These are phyloP conservation scores for Caradrina kadenii DNA, from an alignment of 2,888 invertebrate species.

Conservation along the genomic window DNA sequence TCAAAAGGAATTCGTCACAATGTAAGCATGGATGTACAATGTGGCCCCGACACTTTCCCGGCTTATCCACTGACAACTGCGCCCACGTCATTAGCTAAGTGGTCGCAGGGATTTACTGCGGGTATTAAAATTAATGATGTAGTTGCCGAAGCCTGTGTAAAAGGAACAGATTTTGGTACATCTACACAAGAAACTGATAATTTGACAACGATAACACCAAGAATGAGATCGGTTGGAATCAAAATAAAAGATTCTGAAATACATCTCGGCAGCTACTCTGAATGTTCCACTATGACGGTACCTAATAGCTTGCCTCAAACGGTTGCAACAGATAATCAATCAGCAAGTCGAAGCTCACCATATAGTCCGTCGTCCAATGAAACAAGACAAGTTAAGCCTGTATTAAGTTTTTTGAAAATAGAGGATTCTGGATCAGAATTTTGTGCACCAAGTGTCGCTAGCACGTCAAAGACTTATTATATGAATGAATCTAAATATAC, in stretches of 20 bases:
- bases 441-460: slow-evolving; percentile 47
- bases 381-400: slow-evolving; percentile 66
- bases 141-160: slow-evolving; percentile 54
- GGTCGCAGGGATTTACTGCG: slow-evolving; percentile 69
- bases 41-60: slow-evolving; percentile 79
- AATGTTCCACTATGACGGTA: slow-evolving; percentile 64
- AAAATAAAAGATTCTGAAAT: slow-evolving; percentile 75
- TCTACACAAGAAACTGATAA: slow-evolving; percentile 61
- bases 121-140: slow-evolving; percentile 76
- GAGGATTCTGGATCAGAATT: slow-evolving; percentile 70
- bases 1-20: slow-evolving; percentile 85
- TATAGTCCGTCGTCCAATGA: slow-evolving; percentile 48
- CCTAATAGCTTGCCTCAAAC: slow-evolving; percentile 6
- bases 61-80: slow-evolving; percentile 70
- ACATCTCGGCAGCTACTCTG: slow-evolving; percentile 43
- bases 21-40: slow-evolving; percentile 82
- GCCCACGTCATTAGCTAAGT: slow-evolving; percentile 72
- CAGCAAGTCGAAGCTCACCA: slow-evolving; percentile 7
- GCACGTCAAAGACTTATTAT: slow-evolving; percentile 29
- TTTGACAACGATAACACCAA: slow-evolving; percentile 63
- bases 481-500: slow-evolving; percentile 46
- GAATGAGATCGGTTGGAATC: slow-evolving; percentile 71
- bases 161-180: slow-evolving; percentile 70
- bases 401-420: slow-evolving; percentile 66
- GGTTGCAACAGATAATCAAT: slow-evolving; percentile 10